A percentile compares a stretch with the other conserved stretches of the same genome.
Conservation (phyloP, 2,797 vertebrate species). For the Rhabdophis nuchalis region DNA sequence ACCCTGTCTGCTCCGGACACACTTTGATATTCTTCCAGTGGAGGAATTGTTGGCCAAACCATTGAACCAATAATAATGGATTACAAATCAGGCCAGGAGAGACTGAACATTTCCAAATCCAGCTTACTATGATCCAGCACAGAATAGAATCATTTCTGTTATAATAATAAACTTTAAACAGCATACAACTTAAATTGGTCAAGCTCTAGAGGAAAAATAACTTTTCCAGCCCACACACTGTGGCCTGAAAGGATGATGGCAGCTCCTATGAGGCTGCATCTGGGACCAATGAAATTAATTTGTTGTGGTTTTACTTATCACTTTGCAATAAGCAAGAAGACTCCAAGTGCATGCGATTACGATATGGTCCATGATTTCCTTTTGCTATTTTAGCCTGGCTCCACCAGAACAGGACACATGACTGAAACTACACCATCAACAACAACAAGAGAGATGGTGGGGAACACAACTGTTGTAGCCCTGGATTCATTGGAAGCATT, state of each 20-base stretch:
- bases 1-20: not conserved
- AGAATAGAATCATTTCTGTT: constrained; percentile 59
- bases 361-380: constrained; percentile 78
- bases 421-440: constrained; percentile 32
- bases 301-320: constrained; percentile 61
- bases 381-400: constrained; percentile 75
- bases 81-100: not conserved
- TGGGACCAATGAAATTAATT: constrained; percentile 65
- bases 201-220: constrained; percentile 61
- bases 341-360: constrained; percentile 38
- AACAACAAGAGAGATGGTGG: not conserved
- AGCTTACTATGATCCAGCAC: constrained; percentile 53
- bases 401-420: constrained; percentile 70
- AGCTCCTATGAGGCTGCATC: constrained; percentile 47
- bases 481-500: not conserved
- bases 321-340: constrained; percentile 30
- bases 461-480: not conserved
- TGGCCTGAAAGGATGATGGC: constrained; percentile 58
- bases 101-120: constrained; percentile 22
- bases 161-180: constrained; percentile 60
- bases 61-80: not conserved
- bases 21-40: not conserved
- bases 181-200: constrained; percentile 63
- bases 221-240: constrained; percentile 64
- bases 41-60: not conserved